Evolutionary conservation across 2,113 vertebrate genomes (phyloP).

Genomic region (Eleginops maclovinus): DNA sequence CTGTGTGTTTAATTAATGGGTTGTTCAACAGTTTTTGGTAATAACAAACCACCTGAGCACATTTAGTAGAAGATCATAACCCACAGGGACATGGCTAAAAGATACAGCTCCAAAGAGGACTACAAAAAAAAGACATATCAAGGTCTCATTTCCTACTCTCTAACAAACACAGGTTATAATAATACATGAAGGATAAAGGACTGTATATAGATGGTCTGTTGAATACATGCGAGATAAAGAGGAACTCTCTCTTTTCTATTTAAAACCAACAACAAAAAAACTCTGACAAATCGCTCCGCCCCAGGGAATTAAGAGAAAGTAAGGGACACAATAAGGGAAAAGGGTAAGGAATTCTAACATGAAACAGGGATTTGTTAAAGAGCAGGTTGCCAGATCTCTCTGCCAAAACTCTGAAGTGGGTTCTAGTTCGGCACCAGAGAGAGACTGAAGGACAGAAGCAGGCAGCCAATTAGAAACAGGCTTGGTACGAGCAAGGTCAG

Average conservation of each 20-base stretch:
- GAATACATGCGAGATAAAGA: conserved; percentile 33
- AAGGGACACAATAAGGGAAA: conserved; percentile 34
- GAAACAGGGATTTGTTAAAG: conserved; percentile 46
- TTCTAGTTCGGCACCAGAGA: conserved; percentile 58
- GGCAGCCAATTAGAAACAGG: conserved; percentile 71
- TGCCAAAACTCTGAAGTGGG: conserved; percentile 66
- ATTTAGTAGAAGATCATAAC: conserved; percentile 4
- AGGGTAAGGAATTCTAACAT: conserved; percentile 48
- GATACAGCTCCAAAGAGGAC: conserved; percentile 3
- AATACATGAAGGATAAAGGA: neutral
- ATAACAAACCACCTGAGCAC: conserved; percentile 8
- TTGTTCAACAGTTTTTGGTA: conserved; percentile 11
- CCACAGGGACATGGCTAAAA: conserved; percentile 24
- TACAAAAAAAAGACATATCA: neutral
- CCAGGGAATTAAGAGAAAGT: conserved; percentile 26
- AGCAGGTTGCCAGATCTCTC: conserved; percentile 52
- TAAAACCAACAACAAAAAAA: conserved; percentile 25
- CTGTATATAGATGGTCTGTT: conserved; percentile 2
- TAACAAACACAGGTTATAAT: conserved; percentile 44
- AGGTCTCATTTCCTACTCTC: conserved; percentile 34
- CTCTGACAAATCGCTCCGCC: conserved; percentile 34
- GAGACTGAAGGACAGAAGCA: conserved; percentile 49
- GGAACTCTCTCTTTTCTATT: conserved; percentile 34
- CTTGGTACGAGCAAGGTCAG: conserved; percentile 5
- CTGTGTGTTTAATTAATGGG: neutral